phyloP scores from a whole-genome alignment of 2,888 invertebrate species.

The Metellina segmentata region DNA sequence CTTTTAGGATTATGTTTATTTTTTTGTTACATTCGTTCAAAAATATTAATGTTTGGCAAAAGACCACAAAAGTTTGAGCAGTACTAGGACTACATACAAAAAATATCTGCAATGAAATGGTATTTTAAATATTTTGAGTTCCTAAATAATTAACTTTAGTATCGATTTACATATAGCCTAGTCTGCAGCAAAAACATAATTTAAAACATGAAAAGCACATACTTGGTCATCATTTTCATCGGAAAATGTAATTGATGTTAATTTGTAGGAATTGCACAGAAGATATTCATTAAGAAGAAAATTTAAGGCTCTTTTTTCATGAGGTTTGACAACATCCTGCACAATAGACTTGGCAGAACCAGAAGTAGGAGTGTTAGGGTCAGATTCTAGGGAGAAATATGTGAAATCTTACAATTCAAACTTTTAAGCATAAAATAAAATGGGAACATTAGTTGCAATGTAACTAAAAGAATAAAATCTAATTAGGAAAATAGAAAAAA shows the following conservation, averaged over 20 bases:
- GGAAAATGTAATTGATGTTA: slow-evolving; percentile 93
- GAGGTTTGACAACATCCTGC: slow-evolving; percentile 86
- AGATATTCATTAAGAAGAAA: slow-evolving; percentile 93
- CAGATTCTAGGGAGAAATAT: slow-evolving; percentile 76
- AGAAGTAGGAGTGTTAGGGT: slow-evolving; percentile 76
- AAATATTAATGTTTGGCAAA: too few relatives aligned
- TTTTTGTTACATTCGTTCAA: too few relatives aligned
- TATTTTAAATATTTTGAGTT: too few relatives aligned
- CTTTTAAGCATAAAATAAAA: background rate
- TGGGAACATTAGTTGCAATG: background rate
- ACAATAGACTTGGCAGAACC: slow-evolving; percentile 45
- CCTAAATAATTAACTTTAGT: too few relatives aligned
- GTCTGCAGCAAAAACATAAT: too few relatives aligned
- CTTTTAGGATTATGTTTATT: too few relatives aligned
- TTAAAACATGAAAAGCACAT: slow-evolving; percentile 25
- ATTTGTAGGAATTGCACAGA: slow-evolving; percentile 88
- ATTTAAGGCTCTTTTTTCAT: slow-evolving; percentile 91
- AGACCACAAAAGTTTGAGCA: too few relatives aligned
- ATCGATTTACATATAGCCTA: too few relatives aligned
- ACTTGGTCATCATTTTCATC: slow-evolving; percentile 95
- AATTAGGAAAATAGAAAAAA: background rate
- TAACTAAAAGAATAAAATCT: background rate
- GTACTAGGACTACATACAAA: too few relatives aligned
- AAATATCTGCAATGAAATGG: too few relatives aligned
- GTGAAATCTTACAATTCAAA: background rate